Evolutionary conservation across 2,113 vertebrate genomes (phyloP).

Genomic region (Hystrix brachyura): DNA sequence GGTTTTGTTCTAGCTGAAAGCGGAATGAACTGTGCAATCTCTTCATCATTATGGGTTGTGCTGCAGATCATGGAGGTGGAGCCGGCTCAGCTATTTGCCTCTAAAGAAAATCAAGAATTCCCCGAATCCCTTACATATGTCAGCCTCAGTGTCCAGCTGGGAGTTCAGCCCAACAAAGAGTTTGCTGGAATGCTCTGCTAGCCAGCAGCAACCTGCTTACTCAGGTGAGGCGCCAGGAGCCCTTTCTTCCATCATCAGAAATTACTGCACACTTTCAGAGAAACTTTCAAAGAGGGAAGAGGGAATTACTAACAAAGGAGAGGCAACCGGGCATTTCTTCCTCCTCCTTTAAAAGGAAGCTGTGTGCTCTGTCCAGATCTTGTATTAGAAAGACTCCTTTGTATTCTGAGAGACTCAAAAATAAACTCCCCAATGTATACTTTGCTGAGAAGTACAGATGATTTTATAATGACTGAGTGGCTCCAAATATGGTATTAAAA

Average conservation of each 20-base stretch:
- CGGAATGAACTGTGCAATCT: not conserved
- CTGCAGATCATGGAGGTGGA: not conserved
- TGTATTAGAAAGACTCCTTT: slow-evolving; percentile 52
- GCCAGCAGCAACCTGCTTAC: slow-evolving; percentile 50
- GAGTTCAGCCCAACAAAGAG: slow-evolving; percentile 13
- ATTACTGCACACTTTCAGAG: slow-evolving; percentile 61
- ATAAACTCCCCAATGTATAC: slow-evolving; percentile 72
- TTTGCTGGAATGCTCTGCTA: slow-evolving; percentile 27
- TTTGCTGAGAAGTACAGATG: slow-evolving; percentile 70
- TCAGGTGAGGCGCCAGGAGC: slow-evolving; percentile 26
- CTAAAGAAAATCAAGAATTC: slow-evolving; percentile 21
- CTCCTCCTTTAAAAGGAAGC: slow-evolving; percentile 66
- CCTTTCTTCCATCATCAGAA: slow-evolving; percentile 66
- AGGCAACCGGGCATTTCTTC: slow-evolving; percentile 35
- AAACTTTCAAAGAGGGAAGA: slow-evolving; percentile 66
- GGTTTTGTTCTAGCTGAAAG: not conserved
- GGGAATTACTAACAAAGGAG: slow-evolving; percentile 50
- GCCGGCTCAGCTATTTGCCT: not conserved
- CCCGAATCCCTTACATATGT: not conserved
- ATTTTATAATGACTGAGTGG: slow-evolving; percentile 64
- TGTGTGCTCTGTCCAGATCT: slow-evolving; percentile 27
- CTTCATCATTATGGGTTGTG: not conserved
- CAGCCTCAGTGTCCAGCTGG: not conserved
- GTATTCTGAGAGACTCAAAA: slow-evolving; percentile 71
- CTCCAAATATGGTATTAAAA: slow-evolving; percentile 55